Evolutionary conservation across 2,797 vertebrate genomes (phyloP), one percentile per base, ranked within the genome.

Genomic region (Enoplosus armatus): DNA sequence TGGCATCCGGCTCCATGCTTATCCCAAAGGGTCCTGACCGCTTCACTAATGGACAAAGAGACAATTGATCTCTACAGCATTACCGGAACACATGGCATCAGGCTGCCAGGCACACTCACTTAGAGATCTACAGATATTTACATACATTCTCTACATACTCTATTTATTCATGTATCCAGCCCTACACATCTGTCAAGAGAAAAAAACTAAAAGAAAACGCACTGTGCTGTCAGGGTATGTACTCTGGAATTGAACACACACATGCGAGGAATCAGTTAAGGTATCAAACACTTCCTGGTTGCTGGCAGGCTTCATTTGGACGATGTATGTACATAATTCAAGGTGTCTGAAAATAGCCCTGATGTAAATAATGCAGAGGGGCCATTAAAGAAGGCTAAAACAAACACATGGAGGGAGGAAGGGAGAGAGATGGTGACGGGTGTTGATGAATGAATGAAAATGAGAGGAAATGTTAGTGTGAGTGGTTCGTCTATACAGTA

Each of bases 281-380:
- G 86, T 80, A 86, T 84, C 83, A 87, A 84, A 89, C 51, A 76
- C 69, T 86, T 89, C 82, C 79, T 71, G 70, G 43, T 68, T 83
- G 72, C 78, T 65, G 60, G 50, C 68, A 68, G 61, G 68, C 70
- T 53, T 90, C 79, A 85, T 92, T 92, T 87, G 77, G 77, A 84
- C 3, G 59, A 50, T 63, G 50, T 61, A 72, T 84, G 80, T 86
- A 76, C 79, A 86, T 90, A 82, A 93, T 91, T 91, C 29, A 90
- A 60, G 27, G 72, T 79, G 80, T 85, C 85, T 92, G 77, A 89
- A 92, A 92, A 93, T 90, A 93, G 83, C 80, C 64, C 63, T 69
- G 60, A 82, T 85, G 80, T 90, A 89, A 94, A 92, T 91, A 91
- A 93, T 92, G 84, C 82, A 91, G 62, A 48, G 53, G 12, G 55